Evolutionary conservation across 2,888 invertebrate genomes (phyloP).

Genomic region (Phaedon cochleariae): DNA sequence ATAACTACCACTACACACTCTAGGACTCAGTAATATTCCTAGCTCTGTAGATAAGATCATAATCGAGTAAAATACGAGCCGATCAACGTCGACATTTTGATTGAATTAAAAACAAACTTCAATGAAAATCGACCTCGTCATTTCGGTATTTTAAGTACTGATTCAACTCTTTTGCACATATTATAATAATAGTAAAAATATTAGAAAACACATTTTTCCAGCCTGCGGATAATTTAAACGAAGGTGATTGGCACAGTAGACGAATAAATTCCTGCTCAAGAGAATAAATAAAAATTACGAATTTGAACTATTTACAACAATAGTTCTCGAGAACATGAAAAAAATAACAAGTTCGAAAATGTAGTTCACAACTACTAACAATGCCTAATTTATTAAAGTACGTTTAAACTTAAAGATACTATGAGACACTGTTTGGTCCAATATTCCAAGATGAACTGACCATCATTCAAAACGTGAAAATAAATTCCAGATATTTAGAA

Average conservation of each 20-base stretch:
- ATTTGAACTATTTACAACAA: slow-evolving; percentile 55
- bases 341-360: slow-evolving; percentile 22
- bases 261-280: slow-evolving; percentile 41
- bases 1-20: no score
- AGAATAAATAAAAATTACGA: slow-evolving; percentile 41
- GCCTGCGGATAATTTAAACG: slow-evolving; percentile 10
- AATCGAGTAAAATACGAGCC: no score
- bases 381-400: slow-evolving; percentile 15
- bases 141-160: not conserved
- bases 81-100: no score
- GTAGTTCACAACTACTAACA: slow-evolving; percentile 38
- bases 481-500: no score
- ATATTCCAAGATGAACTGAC: no score
- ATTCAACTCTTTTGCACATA: slow-evolving; percentile 9
- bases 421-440: not conserved
- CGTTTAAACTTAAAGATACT: not conserved
- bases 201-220: slow-evolving; percentile 18
- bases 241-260: slow-evolving; percentile 44
- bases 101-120: not conserved
- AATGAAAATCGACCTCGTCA: not conserved
- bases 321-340: slow-evolving; percentile 42
- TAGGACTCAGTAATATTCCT: no score
- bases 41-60: no score
- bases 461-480: no score
- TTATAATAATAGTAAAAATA: slow-evolving; percentile 8